Evolutionary conservation across 2,113 vertebrate genomes (phyloP).

Genomic region (Chaetura pelagica): DNA sequence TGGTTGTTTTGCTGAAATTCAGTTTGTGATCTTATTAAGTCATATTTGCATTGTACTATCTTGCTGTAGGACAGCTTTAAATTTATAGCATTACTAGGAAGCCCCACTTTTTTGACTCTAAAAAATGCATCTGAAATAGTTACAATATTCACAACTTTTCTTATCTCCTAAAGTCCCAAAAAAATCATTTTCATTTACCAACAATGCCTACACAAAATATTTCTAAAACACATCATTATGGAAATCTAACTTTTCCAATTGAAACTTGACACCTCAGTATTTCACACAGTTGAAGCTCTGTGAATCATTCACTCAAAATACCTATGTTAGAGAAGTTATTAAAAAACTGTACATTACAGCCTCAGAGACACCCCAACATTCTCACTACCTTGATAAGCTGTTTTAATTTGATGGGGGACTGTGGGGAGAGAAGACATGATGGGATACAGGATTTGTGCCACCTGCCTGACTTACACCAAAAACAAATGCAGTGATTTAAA

Average conservation of each 20-base stretch:
- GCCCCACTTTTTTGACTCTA: slow-evolving; percentile 71
- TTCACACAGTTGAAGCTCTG: background rate
- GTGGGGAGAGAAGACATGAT: background rate
- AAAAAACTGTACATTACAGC: background rate
- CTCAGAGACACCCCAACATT: background rate
- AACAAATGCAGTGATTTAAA: background rate
- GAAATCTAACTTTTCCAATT: background rate
- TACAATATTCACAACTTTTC: slow-evolving; percentile 27
- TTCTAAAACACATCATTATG: background rate
- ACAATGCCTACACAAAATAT: background rate
- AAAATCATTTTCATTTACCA: slow-evolving; percentile 29
- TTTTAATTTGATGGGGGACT: background rate
- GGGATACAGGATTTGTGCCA: background rate
- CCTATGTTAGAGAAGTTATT: background rate
- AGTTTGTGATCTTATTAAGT: slow-evolving; percentile 87
- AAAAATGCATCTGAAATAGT: slow-evolving; percentile 60
- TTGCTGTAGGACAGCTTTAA: slow-evolving; percentile 82
- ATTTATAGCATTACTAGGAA: slow-evolving; percentile 78
- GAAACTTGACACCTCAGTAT: background rate
- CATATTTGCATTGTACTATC: slow-evolving; percentile 80
- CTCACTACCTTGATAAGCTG: background rate
- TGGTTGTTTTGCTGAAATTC: slow-evolving; percentile 83
- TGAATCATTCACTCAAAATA: background rate
- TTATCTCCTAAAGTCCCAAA: slow-evolving; percentile 42
- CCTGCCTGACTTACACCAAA: background rate